Base-by-base conservation (phyloP, 2,797 vertebrate genomes). In the Coreius guichenoti region DNA sequence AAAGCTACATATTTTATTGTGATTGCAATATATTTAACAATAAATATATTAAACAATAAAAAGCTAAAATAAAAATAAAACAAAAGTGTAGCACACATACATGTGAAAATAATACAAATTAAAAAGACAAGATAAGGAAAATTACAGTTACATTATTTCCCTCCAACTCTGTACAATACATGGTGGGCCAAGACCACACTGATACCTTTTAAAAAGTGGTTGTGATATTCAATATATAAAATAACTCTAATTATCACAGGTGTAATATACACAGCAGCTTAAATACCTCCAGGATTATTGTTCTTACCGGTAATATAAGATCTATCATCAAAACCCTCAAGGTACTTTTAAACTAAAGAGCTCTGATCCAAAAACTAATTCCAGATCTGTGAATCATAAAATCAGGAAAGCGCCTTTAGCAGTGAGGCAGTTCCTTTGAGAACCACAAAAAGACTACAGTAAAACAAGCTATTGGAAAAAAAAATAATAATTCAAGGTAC, bases 251-350 rank as follows among this genome's bases (percentile, higher is more conserved):
- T 75, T 83, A 65, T 19, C 29, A 49, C 43, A 47, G 11, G 70
- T 65, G 29, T 36, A 65, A 75, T 21, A 51, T 77, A 83, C 56
- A 78, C 76, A 81, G 43, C 73, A 73, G 49, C 21, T 69, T 61
- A 82, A 85, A 88, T 74, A 85, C 77, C 56, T 78, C 54, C 17
- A 23, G 58, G 70, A 82, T 49, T 39, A 75, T 58, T 75, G 19
- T 79, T 39, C 6, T 29, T 65, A 82, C 74, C 26, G 36, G 69
- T 91, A 90, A 90, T 29, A 58, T 84, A 89, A 89, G 88, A 93
- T 92, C 91, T 90, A 92, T 93, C 92, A 91, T 87, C 85, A 91
- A 90, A 92, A 92, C 88, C 87, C 65, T 83, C 87, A 23, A 51
- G 31, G 16, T 68, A 80, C 82, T 93, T 92, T 90, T 91, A 89